Evolutionary conservation across 2,888 invertebrate genomes (phyloP).

Genomic region (Metopia argyrocephala): DNA sequence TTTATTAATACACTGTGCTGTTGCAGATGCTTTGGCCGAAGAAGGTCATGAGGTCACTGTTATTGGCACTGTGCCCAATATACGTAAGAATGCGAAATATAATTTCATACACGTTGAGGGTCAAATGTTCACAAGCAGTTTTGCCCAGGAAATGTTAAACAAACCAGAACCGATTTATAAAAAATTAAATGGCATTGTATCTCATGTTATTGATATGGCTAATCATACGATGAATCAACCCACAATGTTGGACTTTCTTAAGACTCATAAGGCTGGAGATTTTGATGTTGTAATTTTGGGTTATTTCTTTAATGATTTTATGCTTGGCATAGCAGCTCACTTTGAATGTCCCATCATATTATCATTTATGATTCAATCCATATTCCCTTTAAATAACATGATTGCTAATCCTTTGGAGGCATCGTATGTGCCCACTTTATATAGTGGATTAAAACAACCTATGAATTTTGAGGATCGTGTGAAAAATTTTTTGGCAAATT

Average conservation of each 20-base stretch:
- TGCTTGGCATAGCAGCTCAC: constrained; percentile 74
- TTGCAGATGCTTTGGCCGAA: constrained; percentile 71
- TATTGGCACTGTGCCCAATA: constrained; percentile 67
- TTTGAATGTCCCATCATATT: constrained; percentile 73
- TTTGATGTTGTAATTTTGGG: constrained; percentile 75
- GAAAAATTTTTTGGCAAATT: constrained; percentile 64
- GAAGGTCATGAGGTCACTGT: constrained; percentile 74
- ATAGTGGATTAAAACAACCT: constrained; percentile 64
- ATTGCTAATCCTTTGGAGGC: constrained; percentile 72
- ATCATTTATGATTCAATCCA: constrained; percentile 69
- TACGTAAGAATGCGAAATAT: constrained; percentile 67
- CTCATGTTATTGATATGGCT: constrained; percentile 44
- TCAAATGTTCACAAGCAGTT: constrained; percentile 51
- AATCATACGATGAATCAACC: constrained; percentile 66
- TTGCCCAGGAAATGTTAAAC: constrained; percentile 59
- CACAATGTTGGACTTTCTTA: constrained; percentile 65
- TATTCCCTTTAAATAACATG: constrained; percentile 65
- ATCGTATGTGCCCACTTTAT: constrained; percentile 68
- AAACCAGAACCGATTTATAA: constrained; percentile 62
- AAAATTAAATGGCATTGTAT: constrained; percentile 52
- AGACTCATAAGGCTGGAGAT: constrained; percentile 61
- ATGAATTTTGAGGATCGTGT: constrained; percentile 66
- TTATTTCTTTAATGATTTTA: constrained; percentile 72
- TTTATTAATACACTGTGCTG: constrained; percentile 71
- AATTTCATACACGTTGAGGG: constrained; percentile 64